A percentile compares a stretch with the other conserved stretches of the same genome.
phyloP scores from a whole-genome alignment of 2,113 vertebrate genomes.

The Suncus etruscus region DNA sequence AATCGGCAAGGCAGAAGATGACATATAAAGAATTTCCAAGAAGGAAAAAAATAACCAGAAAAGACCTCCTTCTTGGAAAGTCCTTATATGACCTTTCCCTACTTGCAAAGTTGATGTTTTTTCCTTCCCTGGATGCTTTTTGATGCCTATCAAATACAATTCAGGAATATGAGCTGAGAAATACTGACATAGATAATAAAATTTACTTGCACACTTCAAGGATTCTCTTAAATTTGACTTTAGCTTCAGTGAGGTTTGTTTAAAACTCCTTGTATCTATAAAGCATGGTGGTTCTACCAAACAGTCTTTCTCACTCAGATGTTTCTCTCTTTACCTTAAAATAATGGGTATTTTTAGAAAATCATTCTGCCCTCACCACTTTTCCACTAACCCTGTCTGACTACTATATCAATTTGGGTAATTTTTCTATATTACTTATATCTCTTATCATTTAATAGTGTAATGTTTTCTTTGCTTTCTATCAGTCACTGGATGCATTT shows the following conservation, averaged over 20 bases:
- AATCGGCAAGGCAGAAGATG: not conserved
- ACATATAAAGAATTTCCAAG: not conserved
- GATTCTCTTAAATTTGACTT: not conserved
- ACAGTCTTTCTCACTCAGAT: not conserved
- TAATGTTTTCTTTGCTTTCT: not conserved
- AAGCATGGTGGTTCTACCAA: not conserved
- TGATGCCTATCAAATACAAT: not conserved
- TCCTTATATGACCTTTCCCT: too few relatives aligned
- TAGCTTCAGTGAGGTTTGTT: not conserved
- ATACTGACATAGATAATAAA: not conserved
- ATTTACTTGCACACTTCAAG: not conserved
- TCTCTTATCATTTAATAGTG: not conserved
- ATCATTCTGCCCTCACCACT: not conserved
- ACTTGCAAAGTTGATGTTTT: not conserved
- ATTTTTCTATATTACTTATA: not conserved
- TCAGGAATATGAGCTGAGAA: not conserved
- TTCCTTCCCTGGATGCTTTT: not conserved
- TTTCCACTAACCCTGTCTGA: not conserved
- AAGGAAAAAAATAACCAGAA: too few relatives aligned
- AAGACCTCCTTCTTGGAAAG: too few relatives aligned
- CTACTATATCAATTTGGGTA: not conserved
- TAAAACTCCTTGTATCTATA: not conserved
- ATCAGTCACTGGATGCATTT: not conserved
- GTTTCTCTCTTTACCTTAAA: not conserved
- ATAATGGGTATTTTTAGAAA: not conserved